These are phyloP conservation scores for Scaptomyza reducta DNA, from an alignment of 2,888 invertebrate genomes.

Conservation along the genomic window DNA sequence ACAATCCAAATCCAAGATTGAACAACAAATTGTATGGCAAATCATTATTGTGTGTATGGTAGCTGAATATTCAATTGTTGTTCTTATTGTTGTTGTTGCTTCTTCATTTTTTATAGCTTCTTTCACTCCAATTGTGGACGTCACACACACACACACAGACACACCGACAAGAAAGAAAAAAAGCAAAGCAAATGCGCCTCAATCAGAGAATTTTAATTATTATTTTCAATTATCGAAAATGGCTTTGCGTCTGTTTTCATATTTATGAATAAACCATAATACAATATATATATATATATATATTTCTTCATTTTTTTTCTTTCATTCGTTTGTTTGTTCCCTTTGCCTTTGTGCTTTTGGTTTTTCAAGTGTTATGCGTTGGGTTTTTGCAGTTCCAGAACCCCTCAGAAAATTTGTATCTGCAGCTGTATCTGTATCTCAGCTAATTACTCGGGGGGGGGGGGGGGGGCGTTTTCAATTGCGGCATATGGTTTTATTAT, in stretches of 20 bases:
- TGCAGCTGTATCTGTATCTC: conserved; percentile 22
- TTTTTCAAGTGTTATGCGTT: conserved; percentile 58
- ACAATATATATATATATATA: conserved; percentile 12
- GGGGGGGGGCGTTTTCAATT: conserved; percentile 60
- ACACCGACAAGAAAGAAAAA: neutral
- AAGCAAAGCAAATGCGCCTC: conserved; percentile 41
- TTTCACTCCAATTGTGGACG: conserved; percentile 72
- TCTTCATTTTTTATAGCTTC: conserved; percentile 58
- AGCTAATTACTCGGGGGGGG: conserved; percentile 63
- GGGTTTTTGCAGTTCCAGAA: conserved; percentile 31
- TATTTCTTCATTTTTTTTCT: conserved; percentile 12
- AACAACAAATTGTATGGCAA: conserved; percentile 50
- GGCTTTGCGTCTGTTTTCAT: conserved; percentile 63
- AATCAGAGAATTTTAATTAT: conserved; percentile 82
- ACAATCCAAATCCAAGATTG: conserved; percentile 32
- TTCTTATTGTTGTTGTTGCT: conserved; percentile 6
- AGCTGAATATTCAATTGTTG: conserved; percentile 36
- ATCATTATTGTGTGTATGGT: conserved; percentile 52
- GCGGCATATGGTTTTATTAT: conserved; percentile 69
- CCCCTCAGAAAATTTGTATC: conserved; percentile 8
- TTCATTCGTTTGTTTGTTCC: neutral
- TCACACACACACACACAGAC: conserved; percentile 24
- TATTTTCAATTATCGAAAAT: conserved; percentile 82
- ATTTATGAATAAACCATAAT: conserved; percentile 11
- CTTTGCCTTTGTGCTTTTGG: conserved; percentile 6